Conservation (phyloP, 1,140 invertebrate genomes). For the Dendrolimus punctatus region DNA sequence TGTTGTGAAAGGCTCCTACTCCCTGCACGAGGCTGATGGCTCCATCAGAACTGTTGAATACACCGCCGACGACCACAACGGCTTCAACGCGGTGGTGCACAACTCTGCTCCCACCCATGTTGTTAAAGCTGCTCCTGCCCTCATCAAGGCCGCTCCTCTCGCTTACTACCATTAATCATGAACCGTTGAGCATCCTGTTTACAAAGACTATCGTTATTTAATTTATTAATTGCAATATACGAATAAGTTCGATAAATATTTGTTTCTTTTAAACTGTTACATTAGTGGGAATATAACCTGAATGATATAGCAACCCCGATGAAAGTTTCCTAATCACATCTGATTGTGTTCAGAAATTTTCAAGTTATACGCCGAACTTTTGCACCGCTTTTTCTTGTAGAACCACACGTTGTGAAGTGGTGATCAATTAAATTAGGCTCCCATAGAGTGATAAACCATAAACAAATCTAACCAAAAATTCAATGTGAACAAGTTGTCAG, state of each 20-base stretch:
- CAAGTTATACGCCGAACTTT: no score
- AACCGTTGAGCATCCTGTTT: slow-evolving; percentile 2
- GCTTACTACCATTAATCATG: slow-evolving; percentile 36
- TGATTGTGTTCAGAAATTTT: no score
- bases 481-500: no score
- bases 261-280: neutral
- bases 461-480: no score
- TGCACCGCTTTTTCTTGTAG: no score
- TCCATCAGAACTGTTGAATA: slow-evolving; percentile 17
- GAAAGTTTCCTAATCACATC: no score
- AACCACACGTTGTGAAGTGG: no score
- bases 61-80: slow-evolving; percentile 14
- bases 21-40: slow-evolving; percentile 15
- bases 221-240: slow-evolving; percentile 36
- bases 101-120: slow-evolving; percentile 7
- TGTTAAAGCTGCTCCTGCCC: slow-evolving; percentile 1
- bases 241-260: slow-evolving; percentile 16
- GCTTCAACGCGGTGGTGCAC: slow-evolving; percentile 17
- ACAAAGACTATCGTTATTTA: slow-evolving; percentile 21
- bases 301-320: no score
- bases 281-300: neutral
- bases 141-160: slow-evolving; percentile 18
- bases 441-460: no score
- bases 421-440: no score
- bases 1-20: slow-evolving; percentile 50